Evolutionary conservation across 2,113 vertebrate species (phyloP).

Genomic region (Xiphias gladius): DNA sequence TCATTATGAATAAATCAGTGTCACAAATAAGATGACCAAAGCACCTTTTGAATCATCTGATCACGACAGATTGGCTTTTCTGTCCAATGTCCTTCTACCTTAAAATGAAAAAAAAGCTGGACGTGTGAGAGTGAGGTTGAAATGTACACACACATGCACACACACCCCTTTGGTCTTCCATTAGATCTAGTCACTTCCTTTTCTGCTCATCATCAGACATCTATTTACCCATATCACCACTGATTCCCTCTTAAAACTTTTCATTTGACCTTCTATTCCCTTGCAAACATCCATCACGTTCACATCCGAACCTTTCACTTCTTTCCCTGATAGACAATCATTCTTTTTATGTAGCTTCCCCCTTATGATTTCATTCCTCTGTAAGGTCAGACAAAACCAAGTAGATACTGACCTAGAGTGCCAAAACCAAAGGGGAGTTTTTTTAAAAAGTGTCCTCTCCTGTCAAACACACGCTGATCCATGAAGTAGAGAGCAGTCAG

Average conservation of each 20-base stretch:
- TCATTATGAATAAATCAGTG: neutral
- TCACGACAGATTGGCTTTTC: neutral
- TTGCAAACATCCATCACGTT: slow-evolving; percentile 16
- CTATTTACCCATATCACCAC: slow-evolving; percentile 11
- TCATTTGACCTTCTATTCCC: slow-evolving; percentile 36
- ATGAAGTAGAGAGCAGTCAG: neutral
- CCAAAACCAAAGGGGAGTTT: neutral
- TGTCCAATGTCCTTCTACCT: neutral
- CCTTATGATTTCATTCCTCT: neutral
- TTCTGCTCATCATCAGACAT: slow-evolving; percentile 19
- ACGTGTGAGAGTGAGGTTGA: no score
- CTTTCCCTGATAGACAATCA: slow-evolving; percentile 28
- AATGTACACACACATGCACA: neutral
- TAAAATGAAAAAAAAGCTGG: neutral
- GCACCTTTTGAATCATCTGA: neutral
- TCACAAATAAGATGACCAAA: slow-evolving; percentile 5
- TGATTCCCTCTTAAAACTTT: slow-evolving; percentile 14
- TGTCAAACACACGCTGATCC: neutral
- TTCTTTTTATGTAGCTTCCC: slow-evolving; percentile 5
- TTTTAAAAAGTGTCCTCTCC: neutral
- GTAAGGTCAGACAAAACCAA: neutral
- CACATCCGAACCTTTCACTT: neutral
- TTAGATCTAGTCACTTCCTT: neutral
- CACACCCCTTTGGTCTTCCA: neutral
- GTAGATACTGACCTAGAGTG: neutral